A percentile compares a stretch with the other conserved stretches of the same genome.
phyloP scores from a whole-genome alignment of 2,113 vertebrate species.

The Podilymbus podiceps region DNA sequence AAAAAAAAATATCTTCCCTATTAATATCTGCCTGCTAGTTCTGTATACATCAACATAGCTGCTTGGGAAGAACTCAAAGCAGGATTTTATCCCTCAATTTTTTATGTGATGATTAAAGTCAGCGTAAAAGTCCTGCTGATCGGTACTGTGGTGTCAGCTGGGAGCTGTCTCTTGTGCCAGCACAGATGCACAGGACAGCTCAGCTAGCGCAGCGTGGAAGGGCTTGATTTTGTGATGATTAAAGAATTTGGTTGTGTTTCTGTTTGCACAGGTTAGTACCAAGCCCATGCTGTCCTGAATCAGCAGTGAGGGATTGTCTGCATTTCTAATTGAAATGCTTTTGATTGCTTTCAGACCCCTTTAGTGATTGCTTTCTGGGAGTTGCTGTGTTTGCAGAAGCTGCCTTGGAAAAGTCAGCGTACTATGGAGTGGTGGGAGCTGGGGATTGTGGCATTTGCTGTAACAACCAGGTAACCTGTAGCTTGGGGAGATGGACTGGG shows the following conservation, averaged over 20 bases:
- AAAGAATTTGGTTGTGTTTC: constrained; percentile 24
- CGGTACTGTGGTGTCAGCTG: neutral
- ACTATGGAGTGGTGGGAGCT: neutral
- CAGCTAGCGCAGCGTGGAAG: neutral
- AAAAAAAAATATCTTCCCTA: neutral
- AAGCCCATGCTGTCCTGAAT: constrained; percentile 4
- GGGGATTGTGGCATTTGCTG: neutral
- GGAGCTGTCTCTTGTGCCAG: neutral
- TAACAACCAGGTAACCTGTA: neutral
- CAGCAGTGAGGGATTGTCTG: constrained; percentile 4
- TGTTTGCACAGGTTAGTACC: constrained; percentile 17
- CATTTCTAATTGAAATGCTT: constrained; percentile 35
- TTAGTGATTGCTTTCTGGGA: neutral
- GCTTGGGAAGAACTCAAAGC: neutral
- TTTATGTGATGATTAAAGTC: neutral
- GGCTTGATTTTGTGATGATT: neutral
- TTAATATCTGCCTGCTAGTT: neutral
- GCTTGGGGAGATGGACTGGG: neutral
- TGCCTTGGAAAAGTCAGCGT: neutral
- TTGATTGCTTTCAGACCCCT: neutral
- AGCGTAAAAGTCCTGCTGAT: neutral
- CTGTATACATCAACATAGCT: neutral
- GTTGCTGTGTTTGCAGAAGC: constrained; percentile 14
- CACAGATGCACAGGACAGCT: neutral
- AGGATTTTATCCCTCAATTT: neutral